These are phyloP conservation scores for Metacarcinus magister DNA, from an alignment of 2,888 invertebrate species.

Conservation along the genomic window DNA sequence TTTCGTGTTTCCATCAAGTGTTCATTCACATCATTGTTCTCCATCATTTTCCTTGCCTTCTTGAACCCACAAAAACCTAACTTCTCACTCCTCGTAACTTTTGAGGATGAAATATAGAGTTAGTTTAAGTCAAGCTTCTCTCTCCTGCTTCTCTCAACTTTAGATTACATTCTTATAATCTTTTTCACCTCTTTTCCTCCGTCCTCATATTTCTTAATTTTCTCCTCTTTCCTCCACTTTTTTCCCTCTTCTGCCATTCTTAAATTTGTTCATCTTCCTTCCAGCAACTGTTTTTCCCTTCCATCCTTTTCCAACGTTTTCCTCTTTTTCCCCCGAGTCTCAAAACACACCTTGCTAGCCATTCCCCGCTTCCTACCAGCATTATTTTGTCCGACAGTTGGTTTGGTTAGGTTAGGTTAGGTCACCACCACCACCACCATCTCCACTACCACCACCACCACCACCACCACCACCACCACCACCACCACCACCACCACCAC, in stretches of 20 bases:
- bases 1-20: background rate
- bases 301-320: too few relatives aligned
- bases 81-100: background rate
- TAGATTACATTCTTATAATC: background rate
- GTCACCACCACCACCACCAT: too few relatives aligned
- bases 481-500: too few relatives aligned
- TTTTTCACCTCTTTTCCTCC: background rate
- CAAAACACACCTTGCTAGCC: too few relatives aligned
- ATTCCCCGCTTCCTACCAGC: too few relatives aligned
- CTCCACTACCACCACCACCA: too few relatives aligned
- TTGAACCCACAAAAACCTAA: too few relatives aligned
- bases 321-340: too few relatives aligned
- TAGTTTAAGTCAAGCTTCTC: background rate
- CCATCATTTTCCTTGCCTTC: background rate
- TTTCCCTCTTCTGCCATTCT: background rate
- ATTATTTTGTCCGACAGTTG: too few relatives aligned
- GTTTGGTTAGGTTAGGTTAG: too few relatives aligned
- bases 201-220: slow-evolving; percentile 5
- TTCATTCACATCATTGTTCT: background rate
- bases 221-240: background rate
- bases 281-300: background rate
- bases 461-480: too few relatives aligned
- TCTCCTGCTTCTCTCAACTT: background rate
- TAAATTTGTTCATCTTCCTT: background rate
- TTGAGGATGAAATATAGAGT: background rate